A percentile compares a stretch with the other conserved stretches of the same genome.
Conservation (phyloP, 2,113 vertebrate species). For the Amia ocellicauda region DNA sequence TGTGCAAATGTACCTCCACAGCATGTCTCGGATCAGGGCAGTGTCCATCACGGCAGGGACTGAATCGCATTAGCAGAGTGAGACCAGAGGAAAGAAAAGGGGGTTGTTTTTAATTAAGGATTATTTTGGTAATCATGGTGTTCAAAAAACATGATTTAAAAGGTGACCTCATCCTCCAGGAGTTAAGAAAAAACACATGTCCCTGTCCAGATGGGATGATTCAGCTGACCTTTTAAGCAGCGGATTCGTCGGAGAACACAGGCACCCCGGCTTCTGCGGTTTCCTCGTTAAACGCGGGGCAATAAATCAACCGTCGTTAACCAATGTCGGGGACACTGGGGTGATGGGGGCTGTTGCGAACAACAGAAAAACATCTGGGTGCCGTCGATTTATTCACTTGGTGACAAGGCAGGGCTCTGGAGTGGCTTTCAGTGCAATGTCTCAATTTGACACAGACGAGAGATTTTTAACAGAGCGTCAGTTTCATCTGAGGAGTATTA, state of each 20-base stretch:
- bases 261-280: background rate
- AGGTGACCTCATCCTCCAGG: slow-evolving; percentile 11
- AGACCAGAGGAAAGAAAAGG: background rate
- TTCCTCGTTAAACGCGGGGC: background rate
- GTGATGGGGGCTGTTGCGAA: no score
- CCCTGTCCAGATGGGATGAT: background rate
- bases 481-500: no score
- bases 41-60: no score
- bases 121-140: slow-evolving; percentile 1
- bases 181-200: slow-evolving; percentile 8
- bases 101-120: slow-evolving; percentile 10
- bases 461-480: no score
- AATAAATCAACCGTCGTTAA: background rate
- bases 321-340: background rate
- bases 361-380: no score
- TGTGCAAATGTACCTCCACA: no score
- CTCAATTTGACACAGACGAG: no score
- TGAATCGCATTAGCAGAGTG: no score
- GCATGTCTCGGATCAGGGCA: no score
- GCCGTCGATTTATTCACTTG: no score
- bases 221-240: background rate
- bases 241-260: background rate
- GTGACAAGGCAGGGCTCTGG: no score
- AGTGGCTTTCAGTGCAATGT: no score
- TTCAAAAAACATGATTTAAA: slow-evolving; percentile 1